These are phyloP conservation scores for Trichogramma pretiosum DNA, from an alignment of 1,140 invertebrate genomes.

Conservation along the genomic window DNA sequence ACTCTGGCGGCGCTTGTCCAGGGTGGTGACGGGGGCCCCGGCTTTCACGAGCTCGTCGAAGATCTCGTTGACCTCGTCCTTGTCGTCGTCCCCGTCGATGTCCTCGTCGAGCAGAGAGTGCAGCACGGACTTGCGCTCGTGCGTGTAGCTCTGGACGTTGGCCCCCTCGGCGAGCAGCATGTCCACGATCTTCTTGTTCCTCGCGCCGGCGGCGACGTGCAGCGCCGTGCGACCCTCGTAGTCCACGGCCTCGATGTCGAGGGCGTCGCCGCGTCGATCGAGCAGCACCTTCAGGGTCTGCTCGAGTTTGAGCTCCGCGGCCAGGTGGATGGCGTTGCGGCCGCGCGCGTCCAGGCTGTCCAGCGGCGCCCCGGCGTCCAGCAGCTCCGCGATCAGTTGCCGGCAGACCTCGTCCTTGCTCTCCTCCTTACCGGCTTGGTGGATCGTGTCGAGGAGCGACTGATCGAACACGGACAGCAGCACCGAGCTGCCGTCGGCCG, in stretches of 20 bases:
- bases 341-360: conserved; percentile 79
- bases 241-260: too few relatives aligned
- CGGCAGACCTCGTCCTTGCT: too few relatives aligned
- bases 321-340: conserved; percentile 75
- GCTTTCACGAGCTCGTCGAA: conserved; percentile 10
- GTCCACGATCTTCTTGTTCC: too few relatives aligned
- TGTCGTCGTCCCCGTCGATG: conserved; percentile 73
- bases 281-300: too few relatives aligned
- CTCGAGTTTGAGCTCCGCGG: conserved; percentile 72
- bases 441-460: too few relatives aligned
- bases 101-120: conserved; percentile 80
- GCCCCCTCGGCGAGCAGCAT: too few relatives aligned
- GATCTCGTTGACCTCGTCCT: conserved; percentile 24
- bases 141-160: neutral
- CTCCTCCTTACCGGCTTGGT: too few relatives aligned
- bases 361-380: conserved; percentile 83
- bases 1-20: conserved; percentile 73
- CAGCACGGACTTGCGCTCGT: conserved; percentile 36
- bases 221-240: too few relatives aligned
- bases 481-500: too few relatives aligned
- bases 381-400: conserved; percentile 66
- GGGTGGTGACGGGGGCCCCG: neutral
- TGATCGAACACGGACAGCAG: too few relatives aligned
- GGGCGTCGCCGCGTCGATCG: too few relatives aligned
- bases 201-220: too few relatives aligned